Conservation (phyloP, 2,113 vertebrate species). For the Silurus asotus region DNA sequence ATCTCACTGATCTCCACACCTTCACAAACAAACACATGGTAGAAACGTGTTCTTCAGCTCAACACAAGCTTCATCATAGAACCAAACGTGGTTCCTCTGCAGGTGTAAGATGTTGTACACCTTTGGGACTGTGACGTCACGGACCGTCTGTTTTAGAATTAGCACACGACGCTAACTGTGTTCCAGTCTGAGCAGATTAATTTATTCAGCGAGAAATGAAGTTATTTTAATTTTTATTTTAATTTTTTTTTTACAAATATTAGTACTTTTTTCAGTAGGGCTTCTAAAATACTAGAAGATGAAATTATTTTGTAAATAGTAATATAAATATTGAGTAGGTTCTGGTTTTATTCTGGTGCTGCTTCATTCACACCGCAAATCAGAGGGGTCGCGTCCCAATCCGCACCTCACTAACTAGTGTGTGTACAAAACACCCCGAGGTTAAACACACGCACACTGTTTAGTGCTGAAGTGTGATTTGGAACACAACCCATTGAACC, state of each 20-base stretch:
- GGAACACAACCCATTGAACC: background rate
- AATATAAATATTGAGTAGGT: constrained; percentile 75
- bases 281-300: constrained; percentile 64
- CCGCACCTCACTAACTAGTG: background rate
- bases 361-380: background rate
- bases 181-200: constrained; percentile 28
- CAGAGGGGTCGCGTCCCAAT: background rate
- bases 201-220: constrained; percentile 49
- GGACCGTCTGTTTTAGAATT: background rate
- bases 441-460: background rate
- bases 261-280: constrained; percentile 54
- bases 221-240: background rate
- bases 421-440: background rate
- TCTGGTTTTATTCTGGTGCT: constrained; percentile 49
- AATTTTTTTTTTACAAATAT: constrained; percentile 31
- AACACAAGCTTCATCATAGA: background rate
- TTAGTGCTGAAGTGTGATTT: constrained; percentile 16
- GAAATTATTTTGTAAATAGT: constrained; percentile 75
- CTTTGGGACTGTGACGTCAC: no score
- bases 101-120: background rate
- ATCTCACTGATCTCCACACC: background rate
- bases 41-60: background rate
- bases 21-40: background rate
- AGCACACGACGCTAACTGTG: background rate
- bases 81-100: background rate